phyloP scores from a whole-genome alignment of 2,797 vertebrate genomes.

The Periophthalmus magnuspinnatus region DNA sequence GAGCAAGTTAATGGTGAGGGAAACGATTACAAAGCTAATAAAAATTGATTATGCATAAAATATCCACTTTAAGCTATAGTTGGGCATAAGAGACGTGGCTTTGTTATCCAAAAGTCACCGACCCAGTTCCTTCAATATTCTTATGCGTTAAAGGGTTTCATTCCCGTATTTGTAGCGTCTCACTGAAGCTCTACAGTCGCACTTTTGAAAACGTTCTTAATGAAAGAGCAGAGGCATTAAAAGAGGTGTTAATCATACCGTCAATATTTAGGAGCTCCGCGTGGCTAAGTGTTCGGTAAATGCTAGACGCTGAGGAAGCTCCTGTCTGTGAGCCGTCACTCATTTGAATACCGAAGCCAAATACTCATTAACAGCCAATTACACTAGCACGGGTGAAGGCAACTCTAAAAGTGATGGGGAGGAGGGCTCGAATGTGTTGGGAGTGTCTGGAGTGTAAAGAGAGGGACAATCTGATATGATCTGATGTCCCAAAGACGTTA shows the following conservation, averaged over 20 bases:
- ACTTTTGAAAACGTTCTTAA: neutral
- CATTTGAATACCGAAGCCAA: conserved; percentile 81
- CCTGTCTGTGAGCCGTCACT: conserved; percentile 49
- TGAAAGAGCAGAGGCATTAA: conserved; percentile 9
- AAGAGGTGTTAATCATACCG: conserved; percentile 36
- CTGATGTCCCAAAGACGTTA: no score
- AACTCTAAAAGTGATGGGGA: neutral
- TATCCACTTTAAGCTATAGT: neutral
- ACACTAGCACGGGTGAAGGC: conserved; percentile 59
- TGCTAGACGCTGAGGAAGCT: conserved; percentile 41
- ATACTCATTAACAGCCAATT: conserved; percentile 80
- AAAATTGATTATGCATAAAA: no score
- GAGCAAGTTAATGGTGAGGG: no score
- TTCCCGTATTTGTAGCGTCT: neutral
- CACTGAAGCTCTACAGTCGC: neutral
- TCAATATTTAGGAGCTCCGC: conserved; percentile 29
- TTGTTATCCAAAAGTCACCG: neutral
- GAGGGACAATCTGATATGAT: neutral
- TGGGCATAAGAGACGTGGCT: neutral
- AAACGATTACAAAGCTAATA: no score
- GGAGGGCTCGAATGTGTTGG: neutral
- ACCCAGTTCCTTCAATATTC: neutral
- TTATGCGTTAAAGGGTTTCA: neutral
- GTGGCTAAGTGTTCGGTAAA: conserved; percentile 29
- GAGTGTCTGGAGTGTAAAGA: neutral